phyloP scores from a whole-genome alignment of 1,140 invertebrate species.

The Alviniconcha marisindica region DNA sequence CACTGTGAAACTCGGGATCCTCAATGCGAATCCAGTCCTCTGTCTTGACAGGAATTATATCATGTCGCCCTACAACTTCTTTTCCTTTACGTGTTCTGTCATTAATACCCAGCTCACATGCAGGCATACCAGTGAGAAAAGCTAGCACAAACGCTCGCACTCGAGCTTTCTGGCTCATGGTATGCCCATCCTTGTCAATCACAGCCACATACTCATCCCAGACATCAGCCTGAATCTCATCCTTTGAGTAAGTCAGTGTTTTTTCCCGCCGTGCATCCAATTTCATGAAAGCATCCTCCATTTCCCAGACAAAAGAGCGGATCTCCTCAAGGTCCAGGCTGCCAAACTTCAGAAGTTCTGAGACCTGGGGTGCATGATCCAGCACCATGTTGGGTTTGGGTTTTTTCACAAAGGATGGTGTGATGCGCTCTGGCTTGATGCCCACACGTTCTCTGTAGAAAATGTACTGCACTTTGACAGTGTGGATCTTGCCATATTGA shows the following conservation, averaged over 20 bases:
- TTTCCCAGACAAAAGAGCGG: slow-evolving; percentile 90
- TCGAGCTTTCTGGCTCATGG: slow-evolving; percentile 94
- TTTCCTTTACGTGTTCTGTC: slow-evolving; percentile 97
- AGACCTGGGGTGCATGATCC: slow-evolving; percentile 96
- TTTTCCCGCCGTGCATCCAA: slow-evolving; percentile 71
- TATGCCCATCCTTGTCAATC: slow-evolving; percentile 85
- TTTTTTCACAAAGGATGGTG: slow-evolving; percentile 70
- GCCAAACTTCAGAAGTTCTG: slow-evolving; percentile 97
- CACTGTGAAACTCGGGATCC: slow-evolving; percentile 94
- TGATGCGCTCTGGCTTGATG: slow-evolving; percentile 94
- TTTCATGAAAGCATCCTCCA: slow-evolving; percentile 87
- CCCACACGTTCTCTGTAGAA: slow-evolving; percentile 99
- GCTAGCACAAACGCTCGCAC: slow-evolving; percentile 97
- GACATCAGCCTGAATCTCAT: slow-evolving; percentile 97
- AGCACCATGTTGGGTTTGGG: slow-evolving; percentile 83
- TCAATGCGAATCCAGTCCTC: slow-evolving; percentile 99
- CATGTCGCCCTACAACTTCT: slow-evolving; percentile 98
- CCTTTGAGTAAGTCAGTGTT: slow-evolving; percentile 95
- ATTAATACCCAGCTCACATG: slow-evolving; percentile 97
- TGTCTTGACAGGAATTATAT: slow-evolving; percentile 99
- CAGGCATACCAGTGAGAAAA: slow-evolving; percentile 87
- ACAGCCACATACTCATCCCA: slow-evolving; percentile 98
- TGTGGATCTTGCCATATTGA: slow-evolving; percentile 99
- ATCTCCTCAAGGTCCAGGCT: slow-evolving; percentile 92
- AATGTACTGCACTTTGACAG: slow-evolving; percentile 96